Conservation (phyloP, 2,113 vertebrate genomes). For the Entomyzon cyanotis region DNA sequence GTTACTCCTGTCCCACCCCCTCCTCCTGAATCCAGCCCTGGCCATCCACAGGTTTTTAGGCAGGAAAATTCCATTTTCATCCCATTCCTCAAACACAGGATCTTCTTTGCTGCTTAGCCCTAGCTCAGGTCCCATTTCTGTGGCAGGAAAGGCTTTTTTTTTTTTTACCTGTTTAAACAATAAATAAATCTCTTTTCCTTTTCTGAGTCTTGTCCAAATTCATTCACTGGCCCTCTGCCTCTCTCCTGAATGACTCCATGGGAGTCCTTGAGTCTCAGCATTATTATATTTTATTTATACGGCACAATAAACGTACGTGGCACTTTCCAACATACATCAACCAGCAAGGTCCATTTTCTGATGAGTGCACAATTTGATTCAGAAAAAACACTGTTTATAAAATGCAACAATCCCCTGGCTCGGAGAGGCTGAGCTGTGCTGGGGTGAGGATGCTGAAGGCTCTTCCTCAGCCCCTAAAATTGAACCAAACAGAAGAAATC, state of each 20-base stretch:
- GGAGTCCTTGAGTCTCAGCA: slow-evolving; percentile 20
- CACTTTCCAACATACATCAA: not conserved
- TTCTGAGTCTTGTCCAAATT: not conserved
- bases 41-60: not conserved
- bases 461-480: not conserved
- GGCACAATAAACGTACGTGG: not conserved
- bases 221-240: slow-evolving; percentile 2
- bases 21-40: not conserved
- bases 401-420: not conserved
- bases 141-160: not conserved
- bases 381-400: not conserved
- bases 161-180: not conserved
- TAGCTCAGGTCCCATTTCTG: not conserved
- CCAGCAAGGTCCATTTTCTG: not conserved
- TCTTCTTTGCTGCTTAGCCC: not conserved
- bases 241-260: not conserved
- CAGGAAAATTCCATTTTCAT: not conserved
- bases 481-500: not conserved
- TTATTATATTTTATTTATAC: slow-evolving; percentile 28
- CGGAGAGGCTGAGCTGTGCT: not conserved
- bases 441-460: not conserved
- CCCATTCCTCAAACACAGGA: not conserved
- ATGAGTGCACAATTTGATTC: not conserved
- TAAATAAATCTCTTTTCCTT: not conserved
- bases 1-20: not conserved